Conservation (phyloP, 2,888 invertebrate species). For the Dynastes hyllus region DNA sequence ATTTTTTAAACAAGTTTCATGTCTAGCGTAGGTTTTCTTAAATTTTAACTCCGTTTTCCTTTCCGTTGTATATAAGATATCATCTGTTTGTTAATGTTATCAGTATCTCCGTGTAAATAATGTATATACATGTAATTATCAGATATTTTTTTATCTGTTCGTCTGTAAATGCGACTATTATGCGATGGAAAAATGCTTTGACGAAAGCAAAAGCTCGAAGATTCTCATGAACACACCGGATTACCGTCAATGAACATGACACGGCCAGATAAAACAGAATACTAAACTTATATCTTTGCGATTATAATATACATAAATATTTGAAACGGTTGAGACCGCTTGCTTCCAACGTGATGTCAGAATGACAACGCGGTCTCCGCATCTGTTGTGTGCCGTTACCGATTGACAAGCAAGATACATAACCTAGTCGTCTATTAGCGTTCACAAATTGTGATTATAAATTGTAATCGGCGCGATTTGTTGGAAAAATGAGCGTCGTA, state of each 20-base stretch:
- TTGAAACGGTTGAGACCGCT: no score
- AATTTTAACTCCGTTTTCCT: not conserved
- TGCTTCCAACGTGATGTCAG: constrained; percentile 52
- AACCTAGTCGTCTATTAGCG: constrained; percentile 56
- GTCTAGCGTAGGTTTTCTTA: not conserved
- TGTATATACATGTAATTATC: not conserved
- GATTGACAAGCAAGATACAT: constrained; percentile 62
- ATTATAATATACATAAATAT: constrained; percentile 57
- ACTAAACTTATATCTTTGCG: constrained; percentile 58
- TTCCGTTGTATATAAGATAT: not conserved
- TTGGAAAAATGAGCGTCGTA: constrained; percentile 31
- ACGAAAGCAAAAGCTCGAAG: not conserved
- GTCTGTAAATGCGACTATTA: no score
- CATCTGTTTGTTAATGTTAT: constrained; percentile 5
- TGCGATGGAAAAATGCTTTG: constrained; percentile 1
- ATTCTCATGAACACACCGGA: not conserved
- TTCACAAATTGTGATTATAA: constrained; percentile 61
- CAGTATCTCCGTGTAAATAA: constrained; percentile 10
- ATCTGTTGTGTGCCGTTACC: constrained; percentile 58
- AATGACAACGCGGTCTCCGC: constrained; percentile 55
- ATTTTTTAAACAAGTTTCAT: not conserved
- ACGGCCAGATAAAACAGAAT: constrained; percentile 41
- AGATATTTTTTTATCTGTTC: not conserved
- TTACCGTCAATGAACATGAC: constrained; percentile 28
- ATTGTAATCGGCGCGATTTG: constrained; percentile 57